A percentile compares a stretch with the other conserved stretches of the same genome.
These are phyloP conservation scores for Vespertilio murinus DNA, from an alignment of 2,797 vertebrate species.

Conservation along the genomic window DNA sequence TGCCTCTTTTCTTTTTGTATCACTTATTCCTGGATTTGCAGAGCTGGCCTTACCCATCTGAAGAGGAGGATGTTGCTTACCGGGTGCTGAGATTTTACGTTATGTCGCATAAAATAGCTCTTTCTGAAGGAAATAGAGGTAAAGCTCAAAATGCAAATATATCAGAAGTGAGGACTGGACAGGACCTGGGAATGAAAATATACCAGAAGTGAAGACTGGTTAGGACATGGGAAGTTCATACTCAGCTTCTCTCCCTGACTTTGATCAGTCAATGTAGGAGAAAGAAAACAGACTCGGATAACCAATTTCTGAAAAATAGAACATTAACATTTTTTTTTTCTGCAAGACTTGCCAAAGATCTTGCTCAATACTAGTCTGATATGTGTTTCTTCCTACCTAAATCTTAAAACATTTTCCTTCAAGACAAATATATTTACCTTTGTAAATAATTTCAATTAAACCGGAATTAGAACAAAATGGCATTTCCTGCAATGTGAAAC, in stretches of 20 bases:
- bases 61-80: background rate
- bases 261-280: background rate
- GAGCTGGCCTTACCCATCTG: background rate
- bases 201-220: background rate
- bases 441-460: slow-evolving; percentile 59
- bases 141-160: slow-evolving; percentile 35
- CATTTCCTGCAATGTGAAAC: background rate
- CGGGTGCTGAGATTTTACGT: slow-evolving; percentile 23
- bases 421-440: slow-evolving; percentile 34
- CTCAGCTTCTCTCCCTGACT: background rate
- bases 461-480: background rate
- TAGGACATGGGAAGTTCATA: background rate
- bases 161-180: background rate
- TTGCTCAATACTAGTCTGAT: background rate
- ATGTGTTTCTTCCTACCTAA: background rate
- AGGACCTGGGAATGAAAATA: slow-evolving; percentile 10
- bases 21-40: slow-evolving; percentile 42
- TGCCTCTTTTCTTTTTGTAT: slow-evolving; percentile 32
- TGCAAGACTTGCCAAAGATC: slow-evolving; percentile 14
- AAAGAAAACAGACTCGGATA: background rate
- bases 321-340: background rate
- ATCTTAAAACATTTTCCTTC: slow-evolving; percentile 37
- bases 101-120: background rate
- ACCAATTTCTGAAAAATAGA: background rate
- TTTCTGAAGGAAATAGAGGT: background rate